phyloP scores from a whole-genome alignment of 2,797 vertebrate species.

The Myotis myotis region DNA sequence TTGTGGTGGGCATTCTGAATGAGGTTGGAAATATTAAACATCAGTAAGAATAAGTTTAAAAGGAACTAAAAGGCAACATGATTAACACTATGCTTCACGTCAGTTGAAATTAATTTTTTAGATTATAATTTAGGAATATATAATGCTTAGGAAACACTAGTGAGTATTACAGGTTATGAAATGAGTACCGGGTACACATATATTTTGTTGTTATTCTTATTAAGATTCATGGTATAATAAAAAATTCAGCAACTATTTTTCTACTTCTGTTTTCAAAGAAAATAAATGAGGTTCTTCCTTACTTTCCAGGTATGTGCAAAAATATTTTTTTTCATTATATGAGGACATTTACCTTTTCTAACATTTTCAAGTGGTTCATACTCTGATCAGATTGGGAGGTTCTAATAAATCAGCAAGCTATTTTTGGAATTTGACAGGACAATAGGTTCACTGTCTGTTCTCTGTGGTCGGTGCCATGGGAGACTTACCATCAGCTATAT shows the following conservation, averaged over 20 bases:
- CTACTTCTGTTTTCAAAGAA: neutral
- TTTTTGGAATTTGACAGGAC: constrained; percentile 22
- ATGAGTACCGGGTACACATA: neutral
- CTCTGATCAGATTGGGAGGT: neutral
- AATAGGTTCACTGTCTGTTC: neutral
- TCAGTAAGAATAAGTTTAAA: neutral
- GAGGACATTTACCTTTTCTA: neutral
- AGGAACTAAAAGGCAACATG: neutral
- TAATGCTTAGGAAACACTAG: neutral
- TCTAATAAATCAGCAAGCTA: constrained; percentile 2
- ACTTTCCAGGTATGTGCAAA: neutral
- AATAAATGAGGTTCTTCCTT: neutral
- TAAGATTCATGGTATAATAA: constrained; percentile 5
- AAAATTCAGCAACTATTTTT: constrained; percentile 45
- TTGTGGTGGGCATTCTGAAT: constrained; percentile 15
- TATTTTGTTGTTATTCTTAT: neutral
- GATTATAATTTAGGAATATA: constrained; percentile 1
- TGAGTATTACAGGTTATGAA: neutral
- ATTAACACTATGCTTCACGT: neutral
- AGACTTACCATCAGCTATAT: constrained; percentile 92
- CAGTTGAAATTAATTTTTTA: neutral
- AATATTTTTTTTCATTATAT: neutral
- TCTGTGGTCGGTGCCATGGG: neutral
- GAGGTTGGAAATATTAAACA: neutral
- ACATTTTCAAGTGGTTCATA: constrained; percentile 32